Conservation (phyloP, 2,113 vertebrate species). For the Xiphophorus couchianus region DNA sequence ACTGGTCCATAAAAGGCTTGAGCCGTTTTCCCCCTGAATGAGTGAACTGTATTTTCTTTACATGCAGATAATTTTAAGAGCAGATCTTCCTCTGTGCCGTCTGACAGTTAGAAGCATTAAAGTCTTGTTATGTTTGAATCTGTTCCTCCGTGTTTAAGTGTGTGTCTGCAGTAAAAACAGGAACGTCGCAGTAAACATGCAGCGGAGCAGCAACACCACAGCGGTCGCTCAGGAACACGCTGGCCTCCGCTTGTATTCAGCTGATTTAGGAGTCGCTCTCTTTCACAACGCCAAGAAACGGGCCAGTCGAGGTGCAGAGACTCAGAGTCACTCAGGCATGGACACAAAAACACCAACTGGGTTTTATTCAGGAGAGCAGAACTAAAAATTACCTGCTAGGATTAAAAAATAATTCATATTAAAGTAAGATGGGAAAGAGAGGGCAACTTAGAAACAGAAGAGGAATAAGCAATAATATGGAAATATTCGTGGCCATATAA, state of each 20-base stretch:
- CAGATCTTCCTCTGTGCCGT: background rate
- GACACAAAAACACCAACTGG: slow-evolving; percentile 15
- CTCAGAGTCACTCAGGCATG: slow-evolving; percentile 20
- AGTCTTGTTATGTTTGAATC: background rate
- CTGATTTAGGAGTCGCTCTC: slow-evolving; percentile 63
- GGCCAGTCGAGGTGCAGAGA: slow-evolving; percentile 32
- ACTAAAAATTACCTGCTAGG: background rate
- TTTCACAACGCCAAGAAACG: slow-evolving; percentile 34
- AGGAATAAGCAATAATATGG: too few species aligned
- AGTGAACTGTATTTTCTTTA: too few species aligned
- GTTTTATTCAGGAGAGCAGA: slow-evolving; percentile 3
- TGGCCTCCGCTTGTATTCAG: slow-evolving; percentile 47
- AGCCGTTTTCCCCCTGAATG: too few species aligned
- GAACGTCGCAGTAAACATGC: slow-evolving; percentile 7
- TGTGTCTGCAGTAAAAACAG: background rate
- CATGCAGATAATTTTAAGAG: background rate
- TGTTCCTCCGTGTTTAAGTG: background rate
- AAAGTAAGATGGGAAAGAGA: too few species aligned
- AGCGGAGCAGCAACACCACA: slow-evolving; percentile 51
- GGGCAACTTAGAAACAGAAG: too few species aligned
- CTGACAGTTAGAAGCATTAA: background rate
- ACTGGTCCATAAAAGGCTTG: too few species aligned
- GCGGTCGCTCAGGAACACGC: slow-evolving; percentile 47
- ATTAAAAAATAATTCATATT: too few species aligned
- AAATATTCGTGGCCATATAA: too few species aligned